Conservation (phyloP, 2,797 vertebrate genomes). For the Lepus townsendii region DNA sequence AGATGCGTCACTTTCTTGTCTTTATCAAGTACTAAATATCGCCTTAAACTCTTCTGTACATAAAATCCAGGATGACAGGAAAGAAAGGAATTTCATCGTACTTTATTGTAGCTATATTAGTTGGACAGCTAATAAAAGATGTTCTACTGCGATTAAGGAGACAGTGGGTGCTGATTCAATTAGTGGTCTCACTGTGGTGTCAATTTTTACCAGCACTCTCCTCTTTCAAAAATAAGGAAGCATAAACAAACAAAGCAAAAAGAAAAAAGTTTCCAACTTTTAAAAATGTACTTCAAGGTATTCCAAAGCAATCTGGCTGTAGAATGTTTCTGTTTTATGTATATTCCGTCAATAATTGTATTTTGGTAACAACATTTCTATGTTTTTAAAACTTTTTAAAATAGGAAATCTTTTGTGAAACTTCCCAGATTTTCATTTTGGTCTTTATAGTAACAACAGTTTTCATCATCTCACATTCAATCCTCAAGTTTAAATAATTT, state of each 20-base stretch:
- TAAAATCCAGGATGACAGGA: background rate
- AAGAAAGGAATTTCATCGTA: background rate
- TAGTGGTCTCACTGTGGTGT: background rate
- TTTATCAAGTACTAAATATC: background rate
- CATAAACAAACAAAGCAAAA: constrained; percentile 4
- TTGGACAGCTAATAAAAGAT: background rate
- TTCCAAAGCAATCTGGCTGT: constrained; percentile 8
- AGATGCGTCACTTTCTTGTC: background rate
- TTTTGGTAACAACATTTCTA: constrained; percentile 35
- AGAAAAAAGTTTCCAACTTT: background rate
- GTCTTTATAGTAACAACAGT: background rate
- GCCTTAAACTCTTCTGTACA: background rate
- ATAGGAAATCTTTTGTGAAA: background rate
- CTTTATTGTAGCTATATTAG: background rate
- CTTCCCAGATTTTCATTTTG: constrained; percentile 32
- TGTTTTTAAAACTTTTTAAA: constrained; percentile 19
- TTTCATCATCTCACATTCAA: constrained; percentile 46
- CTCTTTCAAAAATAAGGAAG: background rate
- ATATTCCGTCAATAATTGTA: background rate
- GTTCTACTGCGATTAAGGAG: background rate
- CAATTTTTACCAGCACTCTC: background rate
- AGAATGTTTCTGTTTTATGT: background rate
- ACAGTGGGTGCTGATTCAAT: background rate
- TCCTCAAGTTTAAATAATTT: background rate
- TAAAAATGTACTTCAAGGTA: background rate